Percentiles rank a stretch among this genome's conserved stretches.
Conservation (phyloP, 2,888 invertebrate species). For the Nomada ruficornis region DNA sequence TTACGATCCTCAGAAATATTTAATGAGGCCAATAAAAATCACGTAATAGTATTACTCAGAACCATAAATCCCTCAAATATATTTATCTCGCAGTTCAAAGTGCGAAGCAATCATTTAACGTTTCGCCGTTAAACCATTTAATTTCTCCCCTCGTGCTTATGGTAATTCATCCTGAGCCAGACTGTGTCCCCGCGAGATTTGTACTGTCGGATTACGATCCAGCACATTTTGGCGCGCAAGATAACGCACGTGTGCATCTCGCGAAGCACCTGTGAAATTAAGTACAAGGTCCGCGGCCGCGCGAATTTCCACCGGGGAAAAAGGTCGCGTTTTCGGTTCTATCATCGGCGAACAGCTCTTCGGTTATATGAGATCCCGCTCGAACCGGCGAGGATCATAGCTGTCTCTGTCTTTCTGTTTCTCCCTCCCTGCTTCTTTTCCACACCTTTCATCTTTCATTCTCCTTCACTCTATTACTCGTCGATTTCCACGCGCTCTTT, state of each 20-base stretch:
- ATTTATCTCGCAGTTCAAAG: not conserved
- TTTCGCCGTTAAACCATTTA: not conserved
- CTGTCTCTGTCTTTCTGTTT: conserved; percentile 38
- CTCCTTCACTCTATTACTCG: not conserved
- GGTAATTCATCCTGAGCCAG: not conserved
- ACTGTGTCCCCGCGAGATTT: not conserved
- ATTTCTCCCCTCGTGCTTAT: not conserved
- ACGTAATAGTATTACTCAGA: not conserved
- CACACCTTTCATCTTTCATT: conserved; percentile 11
- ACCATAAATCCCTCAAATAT: not conserved
- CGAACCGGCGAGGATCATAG: conserved; percentile 39
- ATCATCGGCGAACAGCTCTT: conserved; percentile 59
- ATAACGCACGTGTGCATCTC: conserved; percentile 10
- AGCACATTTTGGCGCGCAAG: not conserved
- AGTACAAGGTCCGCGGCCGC: conserved; percentile 34
- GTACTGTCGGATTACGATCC: not conserved
- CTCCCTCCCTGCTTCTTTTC: not conserved
- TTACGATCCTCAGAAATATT: no score
- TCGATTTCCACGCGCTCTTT: not conserved
- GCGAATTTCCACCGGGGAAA: conserved; percentile 47
- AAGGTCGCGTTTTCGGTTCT: conserved; percentile 51
- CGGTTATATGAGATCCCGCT: conserved; percentile 65
- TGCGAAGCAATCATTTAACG: not conserved
- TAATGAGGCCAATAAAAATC: no score
- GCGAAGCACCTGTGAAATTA: conserved; percentile 46